phyloP scores from a whole-genome alignment of 2,113 vertebrate species.

The Colaptes auratus region DNA sequence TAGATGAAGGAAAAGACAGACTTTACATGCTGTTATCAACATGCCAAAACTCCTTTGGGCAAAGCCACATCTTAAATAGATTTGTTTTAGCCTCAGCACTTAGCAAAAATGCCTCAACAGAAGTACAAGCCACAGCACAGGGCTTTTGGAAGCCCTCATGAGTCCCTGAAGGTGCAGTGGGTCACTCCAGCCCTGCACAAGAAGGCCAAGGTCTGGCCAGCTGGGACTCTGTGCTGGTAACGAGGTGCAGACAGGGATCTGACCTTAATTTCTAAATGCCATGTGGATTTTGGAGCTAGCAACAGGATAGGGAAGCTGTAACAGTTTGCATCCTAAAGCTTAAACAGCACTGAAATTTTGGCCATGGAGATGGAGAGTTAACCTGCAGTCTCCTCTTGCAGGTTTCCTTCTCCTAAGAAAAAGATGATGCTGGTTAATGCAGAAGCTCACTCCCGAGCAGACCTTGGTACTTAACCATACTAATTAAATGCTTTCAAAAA shows the following conservation, averaged over 20 bases:
- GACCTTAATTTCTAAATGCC: background rate
- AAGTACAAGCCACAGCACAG: background rate
- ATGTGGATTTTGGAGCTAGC: accelerated
- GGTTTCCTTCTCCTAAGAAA: background rate
- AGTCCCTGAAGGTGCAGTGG: background rate
- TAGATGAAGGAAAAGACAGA: background rate
- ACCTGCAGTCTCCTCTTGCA: background rate
- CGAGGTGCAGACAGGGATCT: background rate
- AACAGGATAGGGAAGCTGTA: background rate
- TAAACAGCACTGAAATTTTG: background rate
- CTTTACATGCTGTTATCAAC: background rate
- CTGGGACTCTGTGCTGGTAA: background rate
- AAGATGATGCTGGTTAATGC: background rate
- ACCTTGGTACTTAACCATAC: background rate
- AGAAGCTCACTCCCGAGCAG: background rate
- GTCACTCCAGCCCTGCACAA: background rate
- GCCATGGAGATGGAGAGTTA: accelerated
- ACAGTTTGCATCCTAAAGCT: background rate
- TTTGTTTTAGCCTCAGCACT: background rate
- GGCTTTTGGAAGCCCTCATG: background rate
- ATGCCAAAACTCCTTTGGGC: background rate
- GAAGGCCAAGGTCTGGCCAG: background rate
- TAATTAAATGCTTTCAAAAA: conserved; percentile 61
- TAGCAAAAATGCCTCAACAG: background rate
- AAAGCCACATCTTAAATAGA: background rate